Conservation (phyloP, 2,888 invertebrate genomes). For the Athalia circularis region DNA sequence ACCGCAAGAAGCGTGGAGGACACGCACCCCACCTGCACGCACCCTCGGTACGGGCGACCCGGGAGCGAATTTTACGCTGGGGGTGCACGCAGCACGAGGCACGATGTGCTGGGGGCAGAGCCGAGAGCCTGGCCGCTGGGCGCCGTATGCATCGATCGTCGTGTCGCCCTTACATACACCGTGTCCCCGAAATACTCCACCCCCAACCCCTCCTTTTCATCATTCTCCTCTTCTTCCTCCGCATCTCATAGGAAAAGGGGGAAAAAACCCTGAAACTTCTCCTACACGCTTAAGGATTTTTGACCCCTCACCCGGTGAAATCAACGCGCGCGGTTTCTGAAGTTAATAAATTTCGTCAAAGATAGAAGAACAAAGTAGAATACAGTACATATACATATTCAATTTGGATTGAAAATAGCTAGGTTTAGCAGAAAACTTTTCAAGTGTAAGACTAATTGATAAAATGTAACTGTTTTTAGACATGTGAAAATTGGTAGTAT, state of each 20-base stretch:
- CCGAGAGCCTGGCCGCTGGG: conserved; percentile 66
- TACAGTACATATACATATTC: too few species aligned
- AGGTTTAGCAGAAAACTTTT: too few species aligned
- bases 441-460: too few species aligned
- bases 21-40: conserved; percentile 29
- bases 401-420: too few species aligned
- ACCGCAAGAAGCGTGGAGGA: not conserved
- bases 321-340: too few species aligned
- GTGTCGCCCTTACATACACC: conserved; percentile 49
- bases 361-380: too few species aligned
- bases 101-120: conserved; percentile 59
- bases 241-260: not conserved
- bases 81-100: conserved; percentile 54
- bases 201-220: not conserved
- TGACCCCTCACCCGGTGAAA: too few species aligned
- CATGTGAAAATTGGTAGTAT: too few species aligned
- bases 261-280: too few species aligned
- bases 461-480: too few species aligned
- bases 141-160: conserved; percentile 68
- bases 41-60: conserved; percentile 53
- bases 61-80: conserved; percentile 39
- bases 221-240: not conserved
- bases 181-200: conserved; percentile 33
- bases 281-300: too few species aligned
- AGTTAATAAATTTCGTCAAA: too few species aligned